Conservation (phyloP, 1,140 invertebrate species). For the Drosophila subobscura region DNA sequence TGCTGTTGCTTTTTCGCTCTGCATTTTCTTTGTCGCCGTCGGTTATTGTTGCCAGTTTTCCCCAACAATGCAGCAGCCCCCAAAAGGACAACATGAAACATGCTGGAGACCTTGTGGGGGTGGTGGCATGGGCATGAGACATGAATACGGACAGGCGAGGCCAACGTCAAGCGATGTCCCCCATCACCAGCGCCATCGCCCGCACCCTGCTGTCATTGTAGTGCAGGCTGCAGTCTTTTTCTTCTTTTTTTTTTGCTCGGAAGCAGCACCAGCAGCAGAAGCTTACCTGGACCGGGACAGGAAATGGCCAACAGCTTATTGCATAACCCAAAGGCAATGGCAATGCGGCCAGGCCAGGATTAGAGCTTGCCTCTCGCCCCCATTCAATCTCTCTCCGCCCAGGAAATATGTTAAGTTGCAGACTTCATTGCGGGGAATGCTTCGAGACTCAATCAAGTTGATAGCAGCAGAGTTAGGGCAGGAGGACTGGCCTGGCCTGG, state of each 20-base stretch:
- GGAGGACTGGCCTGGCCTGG: background rate
- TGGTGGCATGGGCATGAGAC: constrained; percentile 16
- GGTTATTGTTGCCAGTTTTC: constrained; percentile 53
- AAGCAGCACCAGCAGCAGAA: constrained; percentile 49
- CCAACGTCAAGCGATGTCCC: constrained; percentile 43
- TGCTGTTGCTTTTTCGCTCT: constrained; percentile 19
- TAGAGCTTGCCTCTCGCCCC: constrained; percentile 17
- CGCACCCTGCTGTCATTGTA: constrained; percentile 51
- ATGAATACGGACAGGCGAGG: constrained; percentile 68
- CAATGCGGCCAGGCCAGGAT: constrained; percentile 45
- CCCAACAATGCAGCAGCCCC: constrained; percentile 60
- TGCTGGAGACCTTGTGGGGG: constrained; percentile 45
- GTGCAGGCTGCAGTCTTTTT: constrained; percentile 48
- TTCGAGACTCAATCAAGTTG: constrained; percentile 64
- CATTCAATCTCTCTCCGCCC: constrained; percentile 20
- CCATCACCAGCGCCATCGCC: constrained; percentile 9
- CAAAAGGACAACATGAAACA: constrained; percentile 56
- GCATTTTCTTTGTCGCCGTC: constrained; percentile 48
- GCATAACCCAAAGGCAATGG: constrained; percentile 52
- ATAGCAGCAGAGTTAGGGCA: constrained; percentile 14
- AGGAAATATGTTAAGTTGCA: constrained; percentile 3
- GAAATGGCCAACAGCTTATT: constrained; percentile 65
- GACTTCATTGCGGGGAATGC: constrained; percentile 28
- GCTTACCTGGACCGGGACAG: constrained; percentile 56
- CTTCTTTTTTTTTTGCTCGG: constrained; percentile 34